A percentile compares a stretch with the other conserved stretches of the same genome.
phyloP scores from a whole-genome alignment of 2,797 vertebrate genomes.

The Crocodylus rhombifer region DNA sequence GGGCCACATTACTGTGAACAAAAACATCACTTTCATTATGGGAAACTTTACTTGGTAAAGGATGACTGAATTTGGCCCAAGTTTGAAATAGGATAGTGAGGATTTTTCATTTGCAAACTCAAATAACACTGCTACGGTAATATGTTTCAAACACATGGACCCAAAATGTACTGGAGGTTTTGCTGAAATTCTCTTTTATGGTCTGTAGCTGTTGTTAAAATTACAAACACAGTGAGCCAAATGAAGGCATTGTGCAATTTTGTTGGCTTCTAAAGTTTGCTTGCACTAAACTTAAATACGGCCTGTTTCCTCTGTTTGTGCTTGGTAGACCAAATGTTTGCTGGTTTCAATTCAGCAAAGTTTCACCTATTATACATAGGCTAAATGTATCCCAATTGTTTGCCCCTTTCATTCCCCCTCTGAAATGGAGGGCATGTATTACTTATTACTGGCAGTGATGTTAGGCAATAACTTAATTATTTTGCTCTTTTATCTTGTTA shows the following conservation, averaged over 20 bases:
- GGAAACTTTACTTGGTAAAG: neutral
- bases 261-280: neutral
- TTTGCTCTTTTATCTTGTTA: slow-evolving; percentile 56
- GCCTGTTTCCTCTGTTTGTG: neutral
- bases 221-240: neutral
- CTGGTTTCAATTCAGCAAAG: neutral
- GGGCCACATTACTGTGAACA: neutral
- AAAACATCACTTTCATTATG: neutral
- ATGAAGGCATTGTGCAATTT: neutral
- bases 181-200: neutral
- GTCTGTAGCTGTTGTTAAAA: neutral
- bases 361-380: slow-evolving; percentile 21
- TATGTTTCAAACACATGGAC: neutral
- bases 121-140: neutral
- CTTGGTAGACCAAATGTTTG: neutral
- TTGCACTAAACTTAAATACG: neutral
- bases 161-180: neutral
- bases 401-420: slow-evolving; percentile 31
- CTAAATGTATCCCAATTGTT: neutral
- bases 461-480: slow-evolving; percentile 49
- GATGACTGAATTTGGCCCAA: neutral
- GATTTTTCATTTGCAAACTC: neutral
- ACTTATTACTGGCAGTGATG: slow-evolving; percentile 36
- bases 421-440: slow-evolving; percentile 2
- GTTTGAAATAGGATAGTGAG: rapidly evolving